Base-by-base conservation (phyloP, 1,140 invertebrate species). In the Cephus cinctus region DNA sequence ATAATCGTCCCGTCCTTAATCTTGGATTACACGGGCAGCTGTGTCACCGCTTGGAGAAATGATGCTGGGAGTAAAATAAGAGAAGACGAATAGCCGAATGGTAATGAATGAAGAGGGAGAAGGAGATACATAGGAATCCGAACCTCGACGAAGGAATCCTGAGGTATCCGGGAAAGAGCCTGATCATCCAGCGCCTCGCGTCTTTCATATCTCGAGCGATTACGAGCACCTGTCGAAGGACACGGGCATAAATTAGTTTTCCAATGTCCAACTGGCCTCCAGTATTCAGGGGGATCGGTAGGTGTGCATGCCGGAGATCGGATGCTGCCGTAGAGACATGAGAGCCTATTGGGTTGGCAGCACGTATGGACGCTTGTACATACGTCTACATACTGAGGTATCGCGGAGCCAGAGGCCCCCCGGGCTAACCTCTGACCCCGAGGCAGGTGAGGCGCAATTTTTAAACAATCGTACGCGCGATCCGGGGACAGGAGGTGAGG, bases 391-490 rank as follows among this genome's bases (percentile, higher is more conserved):
- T 27, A 27, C n/a, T n/a, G 25, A 6, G 25, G n/a, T n/a, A 8
- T n/a, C 6, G 25, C 25, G 25, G 25, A 8, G 25, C 6, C 25
- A n/a, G 45, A 42, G 46, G 53, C 52, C n/a, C 38, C 39, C 45
- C 57, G 46, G 39, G 30, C 27, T 62, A 54, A 62, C 60, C 60
- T 57, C 20, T 50, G 61, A 63, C 52, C 60, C 34, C 9, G 36
- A 59, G 57, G 54, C 61, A 63, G 59, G 61, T 63, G 59, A 63
- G 61, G 51, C 49, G 46, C 47, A 49, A 61, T 62, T 63, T 63
- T 62, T 62, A 27, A 57, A 56, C 53, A 36, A 35, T 23, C 11
- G 30, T 22, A 34, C 35, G 23, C n/a, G 34, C 44, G 31, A 48
- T 48, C 38, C 14, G 42, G 46, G 49, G 61, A 59, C 50, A 52